Evolutionary conservation across 2,113 vertebrate species (phyloP).

Genomic region (Toxotes chatareus): DNA sequence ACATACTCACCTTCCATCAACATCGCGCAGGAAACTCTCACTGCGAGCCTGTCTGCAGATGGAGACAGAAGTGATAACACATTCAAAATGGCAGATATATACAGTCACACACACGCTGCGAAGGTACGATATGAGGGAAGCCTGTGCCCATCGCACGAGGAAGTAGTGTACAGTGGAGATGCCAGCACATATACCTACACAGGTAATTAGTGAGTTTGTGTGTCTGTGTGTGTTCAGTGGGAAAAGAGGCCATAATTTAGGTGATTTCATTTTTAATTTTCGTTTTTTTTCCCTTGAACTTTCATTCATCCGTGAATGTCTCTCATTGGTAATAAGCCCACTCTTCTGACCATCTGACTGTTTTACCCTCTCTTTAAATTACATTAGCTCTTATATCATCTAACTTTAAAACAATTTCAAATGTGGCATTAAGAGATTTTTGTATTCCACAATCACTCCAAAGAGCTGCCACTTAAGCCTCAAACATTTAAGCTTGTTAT

Average conservation of each 20-base stretch:
- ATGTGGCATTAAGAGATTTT: neutral
- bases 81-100: slow-evolving; percentile 36
- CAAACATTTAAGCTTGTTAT: neutral
- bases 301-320: neutral
- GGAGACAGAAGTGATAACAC: slow-evolving; percentile 32
- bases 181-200: slow-evolving; percentile 82
- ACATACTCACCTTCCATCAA: slow-evolving; percentile 32
- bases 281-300: neutral
- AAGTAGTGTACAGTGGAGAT: slow-evolving; percentile 83
- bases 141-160: slow-evolving; percentile 85
- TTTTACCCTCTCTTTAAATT: neutral
- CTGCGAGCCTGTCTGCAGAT: neutral
- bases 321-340: neutral
- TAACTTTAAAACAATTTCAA: neutral
- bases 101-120: slow-evolving; percentile 8
- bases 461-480: neutral
- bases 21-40: slow-evolving; percentile 11
- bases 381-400: neutral
- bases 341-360: neutral
- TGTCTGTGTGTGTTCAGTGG: slow-evolving; percentile 5
- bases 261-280: neutral
- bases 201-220: slow-evolving; percentile 80
- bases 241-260: neutral
- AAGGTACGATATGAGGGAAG: slow-evolving; percentile 16
- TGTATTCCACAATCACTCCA: neutral